These are phyloP conservation scores for Pantherophis vulpinus DNA, from an alignment of 2,797 vertebrate genomes.

Conservation along the genomic window DNA sequence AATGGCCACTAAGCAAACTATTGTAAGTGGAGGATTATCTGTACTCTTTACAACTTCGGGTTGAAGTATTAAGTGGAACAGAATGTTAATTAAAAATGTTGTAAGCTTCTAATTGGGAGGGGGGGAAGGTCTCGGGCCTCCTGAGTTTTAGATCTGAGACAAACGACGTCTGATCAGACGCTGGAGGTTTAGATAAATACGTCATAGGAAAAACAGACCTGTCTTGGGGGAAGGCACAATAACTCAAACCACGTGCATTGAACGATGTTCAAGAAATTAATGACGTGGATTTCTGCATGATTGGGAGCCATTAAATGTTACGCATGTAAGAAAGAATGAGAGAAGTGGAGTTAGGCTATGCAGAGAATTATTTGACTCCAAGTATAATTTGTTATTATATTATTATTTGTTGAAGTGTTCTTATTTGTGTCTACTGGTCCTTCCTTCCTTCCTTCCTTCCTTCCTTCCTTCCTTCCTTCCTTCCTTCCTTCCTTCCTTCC, in stretches of 20 bases:
- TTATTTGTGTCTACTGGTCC: not conserved
- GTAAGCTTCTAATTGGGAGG: conserved; percentile 68
- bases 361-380: not conserved
- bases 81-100: conserved; percentile 64
- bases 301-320: not conserved
- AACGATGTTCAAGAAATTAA: conserved; percentile 35
- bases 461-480: too few species aligned
- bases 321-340: not conserved
- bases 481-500: too few species aligned
- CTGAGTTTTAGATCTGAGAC: conserved; percentile 54
- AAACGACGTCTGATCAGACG: conserved; percentile 48
- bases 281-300: not conserved
- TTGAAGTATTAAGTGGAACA: conserved; percentile 52
- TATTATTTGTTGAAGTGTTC: not conserved
- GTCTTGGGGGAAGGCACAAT: conserved; percentile 26
- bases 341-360: not conserved
- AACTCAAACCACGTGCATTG: conserved; percentile 18
- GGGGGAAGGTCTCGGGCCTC: conserved; percentile 45
- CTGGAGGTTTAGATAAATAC: conserved; percentile 52
- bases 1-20: not conserved
- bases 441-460: too few species aligned
- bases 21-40: not conserved
- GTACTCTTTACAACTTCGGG: conserved; percentile 36
- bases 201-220: conserved; percentile 55
- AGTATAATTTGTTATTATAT: conserved; percentile 11